A percentile compares a stretch with the other conserved stretches of the same genome.
Conservation (phyloP, 2,797 vertebrate species). For the Iguana delicatissima region DNA sequence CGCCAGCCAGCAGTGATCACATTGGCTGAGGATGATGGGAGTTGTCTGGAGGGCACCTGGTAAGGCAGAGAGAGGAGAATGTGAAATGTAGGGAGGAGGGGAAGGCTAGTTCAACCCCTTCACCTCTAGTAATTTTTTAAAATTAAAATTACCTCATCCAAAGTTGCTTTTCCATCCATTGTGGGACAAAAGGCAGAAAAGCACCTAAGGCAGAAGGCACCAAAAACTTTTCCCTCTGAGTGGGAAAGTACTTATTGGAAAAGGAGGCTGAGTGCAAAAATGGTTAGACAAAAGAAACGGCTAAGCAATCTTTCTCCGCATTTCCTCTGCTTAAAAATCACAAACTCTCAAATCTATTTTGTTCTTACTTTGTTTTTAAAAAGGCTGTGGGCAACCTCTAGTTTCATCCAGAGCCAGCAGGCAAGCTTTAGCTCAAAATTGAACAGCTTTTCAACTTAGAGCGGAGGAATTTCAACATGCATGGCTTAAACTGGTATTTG, state of each 20-base stretch:
- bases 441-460: background rate
- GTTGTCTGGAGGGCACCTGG: too few relatives aligned
- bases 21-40: too few relatives aligned
- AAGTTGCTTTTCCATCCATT: background rate
- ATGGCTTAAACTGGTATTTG: background rate
- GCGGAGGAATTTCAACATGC: background rate
- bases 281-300: too few relatives aligned
- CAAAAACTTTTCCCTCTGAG: background rate
- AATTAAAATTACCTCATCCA: background rate
- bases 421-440: background rate
- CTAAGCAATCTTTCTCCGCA: background rate
- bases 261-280: background rate
- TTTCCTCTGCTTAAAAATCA: background rate
- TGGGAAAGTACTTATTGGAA: background rate
- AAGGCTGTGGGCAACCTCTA: background rate
- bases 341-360: background rate
- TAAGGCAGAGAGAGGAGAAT: too few relatives aligned
- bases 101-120: background rate
- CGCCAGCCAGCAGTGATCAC: too few relatives aligned
- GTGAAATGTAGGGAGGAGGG: background rate
- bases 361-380: background rate
- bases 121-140: background rate
- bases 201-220: background rate
- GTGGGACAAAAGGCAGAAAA: background rate
- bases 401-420: background rate